phyloP scores from a whole-genome alignment of 1,140 invertebrate species.

The Zaprionus taronus region DNA sequence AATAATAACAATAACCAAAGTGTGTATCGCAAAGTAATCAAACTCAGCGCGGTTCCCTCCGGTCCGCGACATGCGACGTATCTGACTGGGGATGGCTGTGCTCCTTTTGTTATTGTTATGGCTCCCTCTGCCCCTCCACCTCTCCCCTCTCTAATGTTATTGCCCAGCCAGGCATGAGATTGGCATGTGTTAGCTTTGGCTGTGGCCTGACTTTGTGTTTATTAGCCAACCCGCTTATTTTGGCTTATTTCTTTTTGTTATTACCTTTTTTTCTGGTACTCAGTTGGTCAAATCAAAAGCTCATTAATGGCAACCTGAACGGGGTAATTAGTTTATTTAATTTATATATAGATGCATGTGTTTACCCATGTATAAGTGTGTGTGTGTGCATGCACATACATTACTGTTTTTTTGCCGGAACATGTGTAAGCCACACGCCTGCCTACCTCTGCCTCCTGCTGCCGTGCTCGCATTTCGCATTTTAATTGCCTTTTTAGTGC shows the following conservation, averaged over 20 bases:
- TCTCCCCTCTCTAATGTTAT: slow-evolving; percentile 18
- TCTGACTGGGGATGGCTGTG: slow-evolving; percentile 24
- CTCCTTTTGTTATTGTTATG: slow-evolving; percentile 2
- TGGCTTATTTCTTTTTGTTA: not conserved
- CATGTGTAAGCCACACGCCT: slow-evolving; percentile 46
- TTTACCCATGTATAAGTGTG: slow-evolving; percentile 7
- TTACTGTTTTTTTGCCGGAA: slow-evolving; percentile 28
- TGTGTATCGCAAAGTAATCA: slow-evolving; percentile 72
- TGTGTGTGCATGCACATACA: slow-evolving; percentile 30
- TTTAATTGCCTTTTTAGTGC: slow-evolving; percentile 83
- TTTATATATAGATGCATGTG: slow-evolving; percentile 50
- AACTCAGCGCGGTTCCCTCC: slow-evolving; percentile 22
- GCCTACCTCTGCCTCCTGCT: not conserved
- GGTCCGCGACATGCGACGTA: slow-evolving; percentile 13
- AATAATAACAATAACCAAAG: slow-evolving; percentile 60
- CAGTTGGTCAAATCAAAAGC: slow-evolving; percentile 68
- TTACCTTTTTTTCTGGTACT: slow-evolving; percentile 1
- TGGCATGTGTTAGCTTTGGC: slow-evolving; percentile 67
- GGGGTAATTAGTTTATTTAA: slow-evolving; percentile 78
- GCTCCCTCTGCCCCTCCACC: not conserved
- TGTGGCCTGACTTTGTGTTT: slow-evolving; percentile 58
- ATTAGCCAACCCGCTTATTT: slow-evolving; percentile 59
- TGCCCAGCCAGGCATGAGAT: slow-evolving; percentile 33
- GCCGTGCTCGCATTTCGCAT: slow-evolving; percentile 54
- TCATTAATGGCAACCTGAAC: slow-evolving; percentile 61